Conservation (phyloP, 2,113 vertebrate species). For the Hucho hucho region DNA sequence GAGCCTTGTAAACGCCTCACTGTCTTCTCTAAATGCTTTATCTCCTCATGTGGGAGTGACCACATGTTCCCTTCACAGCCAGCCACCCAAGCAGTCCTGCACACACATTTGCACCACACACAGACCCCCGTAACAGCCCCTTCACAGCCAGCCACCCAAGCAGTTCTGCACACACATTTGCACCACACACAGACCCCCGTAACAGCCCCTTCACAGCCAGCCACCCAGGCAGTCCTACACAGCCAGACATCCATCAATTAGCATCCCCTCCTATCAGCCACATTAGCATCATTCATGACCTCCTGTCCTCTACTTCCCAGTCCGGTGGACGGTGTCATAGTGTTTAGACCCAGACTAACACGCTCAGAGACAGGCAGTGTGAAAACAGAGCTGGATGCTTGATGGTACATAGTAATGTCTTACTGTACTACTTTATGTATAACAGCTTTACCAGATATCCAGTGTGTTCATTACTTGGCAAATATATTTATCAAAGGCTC, state of each 20-base stretch:
- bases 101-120: not conserved
- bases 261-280: constrained; percentile 8
- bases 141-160: constrained; percentile 10
- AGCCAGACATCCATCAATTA: constrained; percentile 20
- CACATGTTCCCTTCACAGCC: constrained; percentile 16
- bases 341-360: too few relatives aligned
- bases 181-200: not conserved
- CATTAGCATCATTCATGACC: constrained; percentile 24
- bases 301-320: not conserved
- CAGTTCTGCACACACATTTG: not conserved
- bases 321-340: too few relatives aligned
- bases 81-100: constrained; percentile 6
- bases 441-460: too few relatives aligned
- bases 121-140: not conserved
- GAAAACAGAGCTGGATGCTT: too few relatives aligned
- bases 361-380: too few relatives aligned
- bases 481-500: too few relatives aligned
- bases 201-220: constrained; percentile 5
- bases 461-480: too few relatives aligned
- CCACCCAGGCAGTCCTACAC: not conserved
- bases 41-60: constrained; percentile 22
- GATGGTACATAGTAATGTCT: too few relatives aligned
- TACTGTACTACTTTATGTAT: too few relatives aligned
- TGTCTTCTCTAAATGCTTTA: constrained; percentile 32
- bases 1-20: not conserved